phyloP scores from a whole-genome alignment of 2,113 vertebrate species.

The Acanthochromis polyacanthus region DNA sequence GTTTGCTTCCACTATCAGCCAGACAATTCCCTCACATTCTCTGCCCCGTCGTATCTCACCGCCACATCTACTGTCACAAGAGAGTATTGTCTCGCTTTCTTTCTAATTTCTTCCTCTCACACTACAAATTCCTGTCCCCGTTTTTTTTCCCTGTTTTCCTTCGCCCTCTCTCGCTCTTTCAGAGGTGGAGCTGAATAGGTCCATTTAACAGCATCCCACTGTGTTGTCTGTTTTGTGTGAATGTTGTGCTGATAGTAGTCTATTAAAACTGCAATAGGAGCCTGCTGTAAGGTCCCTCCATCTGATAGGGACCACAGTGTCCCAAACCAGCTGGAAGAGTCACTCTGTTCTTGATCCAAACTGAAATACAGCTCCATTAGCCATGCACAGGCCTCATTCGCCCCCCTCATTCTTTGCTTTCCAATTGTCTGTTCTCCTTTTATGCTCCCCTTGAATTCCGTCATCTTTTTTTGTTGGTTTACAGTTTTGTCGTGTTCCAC shows the following conservation, averaged over 20 bases:
- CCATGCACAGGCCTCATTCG: slow-evolving; percentile 11
- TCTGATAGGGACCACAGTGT: slow-evolving; percentile 56
- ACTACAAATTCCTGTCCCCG: neutral
- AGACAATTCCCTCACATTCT: slow-evolving; percentile 28
- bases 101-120: neutral
- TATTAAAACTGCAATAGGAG: slow-evolving; percentile 43
- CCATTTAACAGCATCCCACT: slow-evolving; percentile 50
- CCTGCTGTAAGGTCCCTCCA: slow-evolving; percentile 46
- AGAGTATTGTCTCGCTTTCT: neutral
- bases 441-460: slow-evolving; percentile 10
- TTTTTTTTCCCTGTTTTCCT: neutral
- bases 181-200: slow-evolving; percentile 38
- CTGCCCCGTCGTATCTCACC: slow-evolving; percentile 23
- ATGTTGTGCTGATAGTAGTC: slow-evolving; percentile 49
- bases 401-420: slow-evolving; percentile 16
- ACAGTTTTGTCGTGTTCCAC: slow-evolving; percentile 1
- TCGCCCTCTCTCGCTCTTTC: slow-evolving; percentile 10
- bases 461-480: neutral
- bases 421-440: slow-evolving; percentile 22
- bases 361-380: slow-evolving; percentile 56
- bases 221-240: slow-evolving; percentile 33
- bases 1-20: slow-evolving; percentile 18
- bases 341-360: slow-evolving; percentile 42
- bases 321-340: slow-evolving; percentile 64
- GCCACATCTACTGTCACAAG: slow-evolving; percentile 31